These are phyloP conservation scores for Nerophis ophidion DNA, from an alignment of 2,113 vertebrate genomes.

Conservation along the genomic window DNA sequence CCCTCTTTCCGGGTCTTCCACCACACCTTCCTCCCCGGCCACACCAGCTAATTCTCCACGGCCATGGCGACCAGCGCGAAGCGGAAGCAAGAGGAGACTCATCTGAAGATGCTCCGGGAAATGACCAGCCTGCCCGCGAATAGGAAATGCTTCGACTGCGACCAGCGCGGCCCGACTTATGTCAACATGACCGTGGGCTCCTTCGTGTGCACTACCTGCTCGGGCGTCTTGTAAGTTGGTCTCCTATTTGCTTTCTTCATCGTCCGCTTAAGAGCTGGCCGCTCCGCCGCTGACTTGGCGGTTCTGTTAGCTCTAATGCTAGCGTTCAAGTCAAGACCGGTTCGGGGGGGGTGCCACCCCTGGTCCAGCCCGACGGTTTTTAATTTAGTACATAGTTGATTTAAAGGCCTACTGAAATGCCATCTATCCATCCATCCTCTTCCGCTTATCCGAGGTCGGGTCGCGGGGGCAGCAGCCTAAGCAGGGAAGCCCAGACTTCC, in stretches of 20 bases:
- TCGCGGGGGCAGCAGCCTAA: no score
- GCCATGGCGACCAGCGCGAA: conserved; percentile 93
- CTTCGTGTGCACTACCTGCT: conserved; percentile 97
- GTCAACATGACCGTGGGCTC: conserved; percentile 98
- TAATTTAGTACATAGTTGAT: no score
- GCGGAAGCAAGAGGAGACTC: conserved; percentile 97
- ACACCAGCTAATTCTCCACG: conserved; percentile 20
- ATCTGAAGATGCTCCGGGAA: conserved; percentile 95
- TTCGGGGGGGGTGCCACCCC: conserved; percentile 6
- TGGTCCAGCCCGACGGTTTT: conserved; percentile 7
- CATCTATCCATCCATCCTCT: no score
- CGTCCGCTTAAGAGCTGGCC: not conserved
- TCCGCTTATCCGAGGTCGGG: no score
- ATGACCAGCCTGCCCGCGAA: conserved; percentile 93
- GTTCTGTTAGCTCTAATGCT: conserved; percentile 54
- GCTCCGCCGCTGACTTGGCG: conserved; percentile 18
- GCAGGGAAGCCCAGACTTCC: no score
- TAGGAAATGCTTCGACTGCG: conserved; percentile 97
- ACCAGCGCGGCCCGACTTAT: conserved; percentile 98
- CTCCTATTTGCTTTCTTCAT: conserved; percentile 1
- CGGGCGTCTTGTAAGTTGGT: conserved; percentile 89
- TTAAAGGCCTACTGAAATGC: no score
- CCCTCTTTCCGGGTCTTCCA: conserved; percentile 20
- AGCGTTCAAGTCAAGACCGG: conserved; percentile 30
- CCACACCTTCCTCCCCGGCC: conserved; percentile 22